These are phyloP conservation scores for Pseudachorutes palmiensis DNA, from an alignment of 1,140 invertebrate genomes.

Conservation along the genomic window DNA sequence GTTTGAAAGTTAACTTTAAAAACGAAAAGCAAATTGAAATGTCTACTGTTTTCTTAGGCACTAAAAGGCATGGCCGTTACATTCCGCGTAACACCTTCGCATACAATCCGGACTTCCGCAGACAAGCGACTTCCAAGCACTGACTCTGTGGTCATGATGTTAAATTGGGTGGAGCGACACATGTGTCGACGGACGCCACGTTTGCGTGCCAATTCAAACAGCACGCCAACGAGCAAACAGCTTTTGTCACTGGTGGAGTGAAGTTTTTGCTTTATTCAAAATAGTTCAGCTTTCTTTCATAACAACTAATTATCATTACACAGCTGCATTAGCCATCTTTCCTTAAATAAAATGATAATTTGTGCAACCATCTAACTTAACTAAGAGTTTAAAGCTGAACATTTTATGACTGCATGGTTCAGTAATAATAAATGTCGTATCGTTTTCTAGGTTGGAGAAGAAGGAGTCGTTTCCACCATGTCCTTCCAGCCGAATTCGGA, in stretches of 20 bases:
- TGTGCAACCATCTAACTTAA: too few relatives aligned
- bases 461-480: conserved; percentile 26
- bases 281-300: neutral
- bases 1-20: conserved; percentile 54
- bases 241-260: conserved; percentile 29
- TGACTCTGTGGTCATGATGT: conserved; percentile 75
- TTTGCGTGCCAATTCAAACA: conserved; percentile 1
- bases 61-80: conserved; percentile 66
- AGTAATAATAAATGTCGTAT: conserved; percentile 1
- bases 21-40: neutral
- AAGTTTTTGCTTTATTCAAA: conserved; percentile 1
- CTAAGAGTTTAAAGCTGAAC: neutral
- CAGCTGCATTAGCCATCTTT: too few relatives aligned
- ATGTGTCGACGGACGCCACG: conserved; percentile 28
- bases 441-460: conserved; percentile 27
- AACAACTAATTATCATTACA: too few relatives aligned
- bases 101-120: conserved; percentile 75
- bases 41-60: conserved; percentile 20
- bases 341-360: too few relatives aligned
- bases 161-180: conserved; percentile 58
- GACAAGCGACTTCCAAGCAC: conserved; percentile 74
- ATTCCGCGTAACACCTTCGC: conserved; percentile 73
- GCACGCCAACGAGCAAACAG: conserved; percentile 11
- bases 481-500: conserved; percentile 14
- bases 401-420: neutral